Conservation (phyloP, 2,797 vertebrate genomes). For the Champsocephalus gunnari region DNA sequence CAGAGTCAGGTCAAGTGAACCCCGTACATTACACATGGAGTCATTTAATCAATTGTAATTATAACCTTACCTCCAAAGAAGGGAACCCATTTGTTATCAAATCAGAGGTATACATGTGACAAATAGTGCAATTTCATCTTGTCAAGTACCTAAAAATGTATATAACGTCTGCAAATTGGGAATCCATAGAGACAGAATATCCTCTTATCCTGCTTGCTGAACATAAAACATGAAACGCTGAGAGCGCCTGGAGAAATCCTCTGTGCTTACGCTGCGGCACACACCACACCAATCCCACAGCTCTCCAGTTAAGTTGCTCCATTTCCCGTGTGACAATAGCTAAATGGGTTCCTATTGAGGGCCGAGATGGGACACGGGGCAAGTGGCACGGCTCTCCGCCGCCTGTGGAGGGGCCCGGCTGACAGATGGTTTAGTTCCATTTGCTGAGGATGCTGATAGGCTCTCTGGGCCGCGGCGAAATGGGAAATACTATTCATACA, state of each 20-base stretch:
- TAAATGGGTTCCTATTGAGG: slow-evolving; percentile 73
- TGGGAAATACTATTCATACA: slow-evolving; percentile 66
- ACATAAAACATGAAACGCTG: slow-evolving; percentile 48
- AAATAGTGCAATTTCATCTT: slow-evolving; percentile 15
- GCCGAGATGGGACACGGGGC: slow-evolving; percentile 60
- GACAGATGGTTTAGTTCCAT: slow-evolving; percentile 74
- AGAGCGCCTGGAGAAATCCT: slow-evolving; percentile 41
- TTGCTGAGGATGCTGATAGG: slow-evolving; percentile 65
- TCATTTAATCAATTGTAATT: not conserved
- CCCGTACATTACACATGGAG: too few species aligned
- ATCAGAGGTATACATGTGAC: slow-evolving; percentile 3
- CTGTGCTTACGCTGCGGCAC: slow-evolving; percentile 46
- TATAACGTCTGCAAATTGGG: slow-evolving; percentile 30
- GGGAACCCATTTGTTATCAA: not conserved
- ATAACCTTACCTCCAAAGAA: not conserved
- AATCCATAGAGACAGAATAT: slow-evolving; percentile 22
- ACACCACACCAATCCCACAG: slow-evolving; percentile 50
- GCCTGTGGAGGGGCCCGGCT: slow-evolving; percentile 48
- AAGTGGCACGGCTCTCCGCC: slow-evolving; percentile 47
- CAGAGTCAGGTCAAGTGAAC: not conserved
- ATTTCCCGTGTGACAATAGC: slow-evolving; percentile 70
- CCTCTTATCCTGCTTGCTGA: slow-evolving; percentile 38
- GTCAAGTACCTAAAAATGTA: slow-evolving; percentile 11
- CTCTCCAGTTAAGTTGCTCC: slow-evolving; percentile 71
- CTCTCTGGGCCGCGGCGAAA: slow-evolving; percentile 48